Evolutionary conservation across 2,888 invertebrate genomes (phyloP).

Genomic region (Agriopis marginaria): DNA sequence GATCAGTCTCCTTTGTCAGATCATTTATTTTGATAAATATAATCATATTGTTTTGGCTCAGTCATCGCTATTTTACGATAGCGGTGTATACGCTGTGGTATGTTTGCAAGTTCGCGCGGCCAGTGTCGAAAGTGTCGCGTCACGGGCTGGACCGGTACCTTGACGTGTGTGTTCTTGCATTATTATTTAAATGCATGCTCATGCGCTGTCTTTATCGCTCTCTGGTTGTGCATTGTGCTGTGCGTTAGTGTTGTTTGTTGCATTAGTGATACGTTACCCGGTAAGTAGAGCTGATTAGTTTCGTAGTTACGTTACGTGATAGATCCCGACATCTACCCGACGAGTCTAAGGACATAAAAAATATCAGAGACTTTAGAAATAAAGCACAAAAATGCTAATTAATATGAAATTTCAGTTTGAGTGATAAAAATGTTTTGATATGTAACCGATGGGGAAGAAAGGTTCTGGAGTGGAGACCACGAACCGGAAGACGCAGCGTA

Average conservation of each 20-base stretch:
- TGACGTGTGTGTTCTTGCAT: constrained; percentile 35
- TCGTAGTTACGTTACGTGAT: not conserved
- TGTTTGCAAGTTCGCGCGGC: constrained; percentile 37
- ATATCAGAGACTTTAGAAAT: too few relatives aligned
- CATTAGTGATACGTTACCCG: constrained; percentile 38
- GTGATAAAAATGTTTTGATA: too few relatives aligned
- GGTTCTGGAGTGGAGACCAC: too few relatives aligned
- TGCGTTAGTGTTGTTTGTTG: constrained; percentile 39
- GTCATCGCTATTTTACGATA: constrained; percentile 44
- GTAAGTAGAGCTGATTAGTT: constrained; percentile 30
- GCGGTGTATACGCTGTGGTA: constrained; percentile 1
- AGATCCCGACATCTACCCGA: too few relatives aligned
- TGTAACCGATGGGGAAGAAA: too few relatives aligned
- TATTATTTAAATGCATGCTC: constrained; percentile 40
- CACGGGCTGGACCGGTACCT: constrained; percentile 46
- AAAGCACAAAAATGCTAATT: too few relatives aligned
- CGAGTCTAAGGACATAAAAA: too few relatives aligned
- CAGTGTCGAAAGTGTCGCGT: constrained; percentile 55
- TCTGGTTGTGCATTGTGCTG: constrained; percentile 39
- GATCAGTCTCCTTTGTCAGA: constrained; percentile 32
- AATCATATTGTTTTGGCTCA: constrained; percentile 42
- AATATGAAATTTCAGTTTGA: too few relatives aligned
- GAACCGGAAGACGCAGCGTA: too few relatives aligned
- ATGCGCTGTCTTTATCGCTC: constrained; percentile 26
- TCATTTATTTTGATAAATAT: constrained; percentile 33